Percentiles rank a stretch among this genome's conserved stretches.
Conservation (phyloP, 2,888 invertebrate species). For the Philaethria dido region DNA sequence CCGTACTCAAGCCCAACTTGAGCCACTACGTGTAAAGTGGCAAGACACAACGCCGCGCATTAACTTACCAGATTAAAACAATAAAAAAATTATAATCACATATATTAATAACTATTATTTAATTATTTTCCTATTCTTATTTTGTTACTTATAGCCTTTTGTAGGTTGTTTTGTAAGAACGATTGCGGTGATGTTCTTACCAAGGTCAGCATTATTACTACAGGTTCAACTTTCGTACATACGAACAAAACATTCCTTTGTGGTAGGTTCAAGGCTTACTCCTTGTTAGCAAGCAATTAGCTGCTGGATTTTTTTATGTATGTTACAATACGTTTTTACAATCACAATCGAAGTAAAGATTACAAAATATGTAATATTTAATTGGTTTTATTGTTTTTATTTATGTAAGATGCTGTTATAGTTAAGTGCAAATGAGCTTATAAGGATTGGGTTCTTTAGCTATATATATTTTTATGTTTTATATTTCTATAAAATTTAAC, state of each 20-base stretch:
- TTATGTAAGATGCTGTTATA: neutral
- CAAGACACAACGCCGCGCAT: too few relatives aligned
- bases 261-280: slow-evolving; percentile 71
- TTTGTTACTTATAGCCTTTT: neutral
- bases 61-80: too few relatives aligned
- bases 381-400: slow-evolving; percentile 3
- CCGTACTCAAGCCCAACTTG: too few relatives aligned
- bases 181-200: neutral
- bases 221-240: slow-evolving; percentile 61
- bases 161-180: neutral
- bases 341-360: neutral
- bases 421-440: neutral
- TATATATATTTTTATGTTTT: too few relatives aligned
- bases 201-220: slow-evolving; percentile 43
- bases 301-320: slow-evolving; percentile 13
- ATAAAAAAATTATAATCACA: too few relatives aligned
- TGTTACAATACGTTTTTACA: neutral
- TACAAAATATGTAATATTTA: neutral
- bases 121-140: neutral
- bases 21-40: too few relatives aligned
- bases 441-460: too few relatives aligned
- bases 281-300: slow-evolving; percentile 47
- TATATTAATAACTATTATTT: too few relatives aligned
- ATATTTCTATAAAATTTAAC: too few relatives aligned
- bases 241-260: slow-evolving; percentile 59